A percentile compares a stretch with the other conserved stretches of the same genome.
Evolutionary conservation across 2,888 invertebrate genomes (phyloP).

Genomic region (Crepidodera aurea): DNA sequence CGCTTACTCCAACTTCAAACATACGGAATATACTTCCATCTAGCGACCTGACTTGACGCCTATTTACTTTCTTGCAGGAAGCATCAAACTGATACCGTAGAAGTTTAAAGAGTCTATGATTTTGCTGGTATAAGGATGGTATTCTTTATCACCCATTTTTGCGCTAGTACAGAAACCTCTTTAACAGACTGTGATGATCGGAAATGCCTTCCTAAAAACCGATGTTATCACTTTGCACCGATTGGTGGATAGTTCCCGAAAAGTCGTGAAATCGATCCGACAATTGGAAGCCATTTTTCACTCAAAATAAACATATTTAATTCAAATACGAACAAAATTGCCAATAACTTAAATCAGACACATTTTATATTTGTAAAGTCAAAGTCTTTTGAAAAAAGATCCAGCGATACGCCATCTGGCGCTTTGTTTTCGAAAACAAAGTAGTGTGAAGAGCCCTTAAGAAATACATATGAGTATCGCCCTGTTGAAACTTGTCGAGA

Average conservation of each 20-base stretch:
- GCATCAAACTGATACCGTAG: too few species aligned
- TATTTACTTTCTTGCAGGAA: neutral
- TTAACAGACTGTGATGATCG: conserved; percentile 65
- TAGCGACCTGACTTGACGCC: neutral
- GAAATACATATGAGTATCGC: too few species aligned
- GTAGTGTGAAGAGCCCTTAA: too few species aligned
- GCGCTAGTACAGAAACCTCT: conserved; percentile 57
- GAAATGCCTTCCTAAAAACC: conserved; percentile 63
- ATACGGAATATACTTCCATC: too few species aligned
- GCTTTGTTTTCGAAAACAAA: too few species aligned
- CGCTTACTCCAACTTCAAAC: too few species aligned
- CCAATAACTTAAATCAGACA: too few species aligned
- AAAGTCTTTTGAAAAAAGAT: too few species aligned
- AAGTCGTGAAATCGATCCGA: conserved; percentile 34
- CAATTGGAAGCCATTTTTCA: neutral
- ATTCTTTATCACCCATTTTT: conserved; percentile 47
- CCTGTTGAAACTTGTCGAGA: too few species aligned
- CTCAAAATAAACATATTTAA: neutral
- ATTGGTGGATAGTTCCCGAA: conserved; percentile 38
- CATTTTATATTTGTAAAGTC: too few species aligned
- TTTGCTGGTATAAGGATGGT: conserved; percentile 24
- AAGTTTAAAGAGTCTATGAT: neutral
- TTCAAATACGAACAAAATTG: neutral
- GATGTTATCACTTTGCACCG: conserved; percentile 53
- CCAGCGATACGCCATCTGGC: too few species aligned